Base-by-base conservation (phyloP, 2,113 vertebrate genomes). In the Thunnus thynnus region DNA sequence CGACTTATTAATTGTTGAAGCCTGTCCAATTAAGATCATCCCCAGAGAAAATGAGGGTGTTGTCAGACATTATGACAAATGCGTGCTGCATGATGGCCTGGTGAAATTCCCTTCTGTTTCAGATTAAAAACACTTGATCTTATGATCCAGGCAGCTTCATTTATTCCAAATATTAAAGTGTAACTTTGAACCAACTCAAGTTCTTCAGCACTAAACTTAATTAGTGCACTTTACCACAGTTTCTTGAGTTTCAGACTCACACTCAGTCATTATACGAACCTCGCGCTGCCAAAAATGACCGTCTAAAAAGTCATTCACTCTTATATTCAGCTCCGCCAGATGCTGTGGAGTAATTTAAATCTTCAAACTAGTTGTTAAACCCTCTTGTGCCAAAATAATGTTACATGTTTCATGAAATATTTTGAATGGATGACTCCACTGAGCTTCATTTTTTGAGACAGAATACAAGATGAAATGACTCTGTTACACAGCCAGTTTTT, bases 301-400 rank as follows among this genome's bases (percentile, higher is more conserved):
- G 54, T 32, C 16, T 57, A 50, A 67, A 60, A n/a, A 57, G 32
- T 30, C 0, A 46, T 20, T 36, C 25, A 12, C 1, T 67, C 62
- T 25, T 48, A 57, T 30, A 55, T 52, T 58, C 69, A 63, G 62
- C 57, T 61, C 32, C 11, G 36, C 46, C 58, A 73, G 70, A 84
- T 70, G 77, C 14, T 41, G 66, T 56, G 73, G 83, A 85, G 86
- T 88, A 67, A 88, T 83, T 86, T 12, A 70, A 78, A 61, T 18
- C 47, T 30, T 68, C 16, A 50, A 16, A 25, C 62, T 41, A 41
- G 36, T 9, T 41, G 36, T 41, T 9, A 41, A 41, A 41, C 36
- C 36, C 36, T 41, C 36, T 30, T 10, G 18, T 32, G 18, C 36
- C 2, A 65, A 72, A 80, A 72, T 51, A 51, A 52, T 47, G 16